Base-by-base conservation (phyloP, 2,797 vertebrate genomes). In the Liparis tanakae region DNA sequence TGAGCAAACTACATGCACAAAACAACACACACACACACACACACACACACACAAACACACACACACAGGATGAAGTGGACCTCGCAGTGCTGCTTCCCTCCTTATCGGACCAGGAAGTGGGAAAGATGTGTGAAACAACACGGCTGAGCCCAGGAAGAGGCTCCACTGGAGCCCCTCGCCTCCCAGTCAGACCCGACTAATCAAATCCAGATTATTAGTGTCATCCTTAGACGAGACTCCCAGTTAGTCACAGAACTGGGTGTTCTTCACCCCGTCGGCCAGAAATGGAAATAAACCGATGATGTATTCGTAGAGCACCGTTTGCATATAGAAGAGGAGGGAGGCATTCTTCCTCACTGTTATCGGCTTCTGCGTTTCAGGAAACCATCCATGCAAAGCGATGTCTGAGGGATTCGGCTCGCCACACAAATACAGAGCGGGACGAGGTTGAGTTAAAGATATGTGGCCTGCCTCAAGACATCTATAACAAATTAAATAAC, bases 91-190 rank as follows among this genome's bases (percentile, higher is more conserved):
- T 34, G 30, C 71, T n/a, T 46, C n/a, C 54, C 10, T 15, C 44
- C 60, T 80, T n/a, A 74, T 63, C 76, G 66, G 33, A 79, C 37
- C 74, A 84, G 84, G 79, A 87, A 80, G 53, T 64, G 25, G 58
- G 41, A 67, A 56, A 36, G 10, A 56, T n/a, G 67, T 54, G 58
- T 59, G 51, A 36, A 75, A 72, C 34, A 68, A 67, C 72, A 65
- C 18, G 0, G 36, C 30, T 62, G 15, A 57, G 36, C 34, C 74
- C 58, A 83, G 73, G 71, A 75, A 83, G 75, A 1, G 1, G 22
- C 54, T 54, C 43, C 8, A 8, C 17, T 60, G 17, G 12, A 17
- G 7, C 39, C 56, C 10, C 17, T 44, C 0, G 15, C 57, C 25
- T 44, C 13, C 6, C 22, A 66, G 6, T 20, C 33, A 25, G 36